phyloP scores from a whole-genome alignment of 2,888 invertebrate genomes.

The Lasioglossum villosulum region DNA sequence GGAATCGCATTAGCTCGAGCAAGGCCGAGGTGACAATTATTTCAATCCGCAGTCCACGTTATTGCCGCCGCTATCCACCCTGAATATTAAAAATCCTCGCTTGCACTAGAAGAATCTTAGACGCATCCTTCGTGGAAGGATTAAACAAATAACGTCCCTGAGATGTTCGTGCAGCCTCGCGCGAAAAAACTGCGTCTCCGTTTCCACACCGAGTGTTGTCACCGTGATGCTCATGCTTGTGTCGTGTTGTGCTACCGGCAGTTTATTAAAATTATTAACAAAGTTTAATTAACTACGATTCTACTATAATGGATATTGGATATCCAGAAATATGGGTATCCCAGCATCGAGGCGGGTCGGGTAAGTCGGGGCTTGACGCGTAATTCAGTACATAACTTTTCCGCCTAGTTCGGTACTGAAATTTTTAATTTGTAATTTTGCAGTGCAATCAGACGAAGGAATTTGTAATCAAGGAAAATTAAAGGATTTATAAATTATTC shows the following conservation, averaged over 20 bases:
- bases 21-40: constrained; percentile 65
- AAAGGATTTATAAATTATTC: no score
- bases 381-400: no score
- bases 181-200: constrained; percentile 35
- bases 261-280: background rate
- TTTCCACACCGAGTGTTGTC: background rate
- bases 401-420: no score
- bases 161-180: constrained; percentile 24
- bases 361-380: no score
- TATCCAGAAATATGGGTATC: no score
- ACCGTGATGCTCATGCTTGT: background rate
- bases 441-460: no score
- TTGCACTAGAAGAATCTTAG: constrained; percentile 38
- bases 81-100: constrained; percentile 50
- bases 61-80: constrained; percentile 33
- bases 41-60: constrained; percentile 49
- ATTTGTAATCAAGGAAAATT: no score
- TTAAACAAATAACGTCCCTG: constrained; percentile 49
- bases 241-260: background rate
- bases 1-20: constrained; percentile 64
- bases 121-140: constrained; percentile 58
- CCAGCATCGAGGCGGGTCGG: no score
- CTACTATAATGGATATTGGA: no score
- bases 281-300: no score
- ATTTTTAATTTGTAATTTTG: no score